Conservation (phyloP, 2,113 vertebrate species). For the Macrotis lagotis region DNA sequence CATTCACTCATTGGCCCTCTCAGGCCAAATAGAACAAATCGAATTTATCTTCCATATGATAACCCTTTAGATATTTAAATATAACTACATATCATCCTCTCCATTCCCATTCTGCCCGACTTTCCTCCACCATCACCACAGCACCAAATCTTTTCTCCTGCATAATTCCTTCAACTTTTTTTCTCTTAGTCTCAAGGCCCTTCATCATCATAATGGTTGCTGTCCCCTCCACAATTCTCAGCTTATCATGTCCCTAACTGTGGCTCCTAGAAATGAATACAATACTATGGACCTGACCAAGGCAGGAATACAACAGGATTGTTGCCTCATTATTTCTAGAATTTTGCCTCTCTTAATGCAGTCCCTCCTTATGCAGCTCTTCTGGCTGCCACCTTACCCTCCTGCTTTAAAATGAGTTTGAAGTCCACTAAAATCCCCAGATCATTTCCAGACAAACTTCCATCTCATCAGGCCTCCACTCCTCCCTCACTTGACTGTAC, state of each 20-base stretch:
- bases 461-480: background rate
- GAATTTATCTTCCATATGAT: background rate
- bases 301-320: background rate
- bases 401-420: background rate
- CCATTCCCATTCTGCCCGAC: background rate
- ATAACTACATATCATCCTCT: background rate
- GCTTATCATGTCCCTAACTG: background rate
- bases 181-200: background rate
- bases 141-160: background rate
- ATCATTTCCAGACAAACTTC: background rate
- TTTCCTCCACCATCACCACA: too few relatives aligned
- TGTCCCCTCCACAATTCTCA: background rate
- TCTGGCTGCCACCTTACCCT: background rate
- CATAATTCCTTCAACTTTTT: background rate
- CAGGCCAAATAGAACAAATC: background rate
- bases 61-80: background rate
- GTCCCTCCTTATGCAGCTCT: background rate
- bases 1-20: background rate
- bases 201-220: background rate
- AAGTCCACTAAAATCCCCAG: background rate
- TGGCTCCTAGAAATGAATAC: background rate
- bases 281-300: background rate
- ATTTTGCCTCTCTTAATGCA: background rate
- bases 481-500: too few relatives aligned
- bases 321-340: background rate